Base-by-base conservation (phyloP, 2,113 vertebrate genomes). In the Pholis gunnellus region DNA sequence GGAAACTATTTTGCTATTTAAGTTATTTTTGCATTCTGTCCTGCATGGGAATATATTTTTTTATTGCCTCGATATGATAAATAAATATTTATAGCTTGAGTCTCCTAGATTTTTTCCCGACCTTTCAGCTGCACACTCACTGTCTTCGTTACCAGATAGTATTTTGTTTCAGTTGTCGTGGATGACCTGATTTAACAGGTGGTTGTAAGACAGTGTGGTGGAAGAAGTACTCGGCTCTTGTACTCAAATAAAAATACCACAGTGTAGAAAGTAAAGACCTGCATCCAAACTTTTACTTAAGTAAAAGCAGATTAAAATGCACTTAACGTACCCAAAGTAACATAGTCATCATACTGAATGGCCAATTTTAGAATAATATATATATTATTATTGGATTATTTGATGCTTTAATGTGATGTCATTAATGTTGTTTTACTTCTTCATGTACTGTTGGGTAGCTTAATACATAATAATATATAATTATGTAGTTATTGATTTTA, bases 11-110 rank as follows among this genome's bases (percentile, higher is more conserved):
- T 92, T 94, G 88, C 87, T 93, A 92, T 91, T 91, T 91, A 93
- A 89, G 85, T 94, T 91, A 93, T 94, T 94, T 94, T 94, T 95
- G 85, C 91, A 94, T 89, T 91, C 82, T 89, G 88, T 91, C 84
- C 86, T 83, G 88, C 88, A 89, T 90, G 89, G 79, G 75, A 90
- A 92, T 92, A 86, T 89, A 91, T 92, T 93, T 91, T 91, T 91
- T 90, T 89, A 88, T 82, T 84, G 81, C 87, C 81, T 83, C 85
- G 78, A 59, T 81, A 88, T 74, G 56, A 86, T 79, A 93, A 63
- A 92, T 88, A 92, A 78, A 84, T 91, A 92, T 93, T 88, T 93
- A 91, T 92, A 93, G 87, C 86, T 86, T 85, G 84, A 86, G 77
- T 90, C 88, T 87, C 88, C 66, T 84, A 6, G 34, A 34, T 34